A percentile compares a stretch with the other conserved stretches of the same genome.
These are phyloP conservation scores for Cyphomyrmex costatus DNA, from an alignment of 1,140 invertebrate genomes.

Conservation along the genomic window DNA sequence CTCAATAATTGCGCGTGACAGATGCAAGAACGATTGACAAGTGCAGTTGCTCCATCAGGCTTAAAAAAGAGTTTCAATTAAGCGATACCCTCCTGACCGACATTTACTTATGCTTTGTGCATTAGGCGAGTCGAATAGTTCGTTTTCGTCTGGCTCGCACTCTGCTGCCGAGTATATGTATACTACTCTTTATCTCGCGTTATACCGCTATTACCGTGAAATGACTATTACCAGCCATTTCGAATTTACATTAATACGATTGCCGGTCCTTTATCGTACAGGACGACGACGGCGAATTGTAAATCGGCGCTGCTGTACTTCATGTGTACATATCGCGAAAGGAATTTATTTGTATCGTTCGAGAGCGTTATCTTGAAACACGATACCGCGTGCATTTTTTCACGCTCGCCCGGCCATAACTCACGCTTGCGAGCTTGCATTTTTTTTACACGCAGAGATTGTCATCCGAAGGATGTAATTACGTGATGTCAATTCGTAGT, in stretches of 20 bases:
- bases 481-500: slow-evolving; percentile 37
- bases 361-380: slow-evolving; percentile 53
- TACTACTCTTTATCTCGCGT: slow-evolving; percentile 27
- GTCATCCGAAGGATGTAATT: slow-evolving; percentile 41
- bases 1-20: slow-evolving; percentile 37
- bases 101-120: slow-evolving; percentile 51
- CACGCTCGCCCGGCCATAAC: slow-evolving; percentile 19
- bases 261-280: slow-evolving; percentile 42
- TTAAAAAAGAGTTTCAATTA: slow-evolving; percentile 34
- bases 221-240: slow-evolving; percentile 57
- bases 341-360: slow-evolving; percentile 47
- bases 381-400: slow-evolving; percentile 48
- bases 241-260: slow-evolving; percentile 63
- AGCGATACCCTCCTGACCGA: slow-evolving; percentile 6
- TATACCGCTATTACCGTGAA: slow-evolving; percentile 59
- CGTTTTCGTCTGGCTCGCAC: background rate
- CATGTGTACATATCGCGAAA: background rate
- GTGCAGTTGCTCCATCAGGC: background rate
- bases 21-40: slow-evolving; percentile 18
- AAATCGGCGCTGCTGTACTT: slow-evolving; percentile 38
- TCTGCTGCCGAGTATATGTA: background rate
- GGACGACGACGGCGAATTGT: slow-evolving; percentile 40
- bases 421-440: slow-evolving; percentile 4
- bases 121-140: slow-evolving; percentile 6
- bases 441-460: background rate